Base-by-base conservation (phyloP, 2,888 invertebrate genomes). In the Zelleria hepariella region DNA sequence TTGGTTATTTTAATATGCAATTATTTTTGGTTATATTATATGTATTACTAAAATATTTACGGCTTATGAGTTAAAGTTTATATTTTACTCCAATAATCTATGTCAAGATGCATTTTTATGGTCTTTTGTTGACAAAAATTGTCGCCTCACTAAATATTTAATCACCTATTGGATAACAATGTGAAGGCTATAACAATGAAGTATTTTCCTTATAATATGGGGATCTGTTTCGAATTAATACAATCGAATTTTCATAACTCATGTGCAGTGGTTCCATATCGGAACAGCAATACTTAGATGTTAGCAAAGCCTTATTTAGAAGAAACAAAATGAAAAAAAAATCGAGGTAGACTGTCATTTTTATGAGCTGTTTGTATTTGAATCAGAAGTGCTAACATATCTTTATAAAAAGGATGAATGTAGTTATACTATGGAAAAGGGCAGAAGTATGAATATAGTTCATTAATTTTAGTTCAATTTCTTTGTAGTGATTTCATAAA, bases 401-500 rank as follows among this genome's bases (percentile, higher is more conserved):
- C 85, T 83, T 82, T 51, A 51, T 15, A 42, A 42, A 42, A 75
- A 72, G 78, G 75, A 69, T 77, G 75, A 81, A 42, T 77, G 75
- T 82, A 79, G 77, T 76, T 79, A 76, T 76, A 42, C 32, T 42
- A 42, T 42, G 32, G 32, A 42, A 67, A 65, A 67, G 67, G 66
- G 73, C 71, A 74, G 75, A 72, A 73, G 73, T 74, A 60, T 68
- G 65, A 77, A 73, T 8, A 74, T 78, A 74, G 80, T 80, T 78
- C 77, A 71, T 78, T 82, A 79, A 79, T 80, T 84, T 86, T 85
- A 86, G 85, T 88, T 85, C 68, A 78, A 82, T 82, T 84, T 82
- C 78, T 81, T 82, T 82, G 75, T 85, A 83, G 81, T 78, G 75
- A 81, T 84, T 83, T 82, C 82, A 78, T 82, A 82, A 76, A 74